These are phyloP conservation scores for Thymelicus sylvestris DNA, from an alignment of 2,888 invertebrate genomes.

Conservation along the genomic window DNA sequence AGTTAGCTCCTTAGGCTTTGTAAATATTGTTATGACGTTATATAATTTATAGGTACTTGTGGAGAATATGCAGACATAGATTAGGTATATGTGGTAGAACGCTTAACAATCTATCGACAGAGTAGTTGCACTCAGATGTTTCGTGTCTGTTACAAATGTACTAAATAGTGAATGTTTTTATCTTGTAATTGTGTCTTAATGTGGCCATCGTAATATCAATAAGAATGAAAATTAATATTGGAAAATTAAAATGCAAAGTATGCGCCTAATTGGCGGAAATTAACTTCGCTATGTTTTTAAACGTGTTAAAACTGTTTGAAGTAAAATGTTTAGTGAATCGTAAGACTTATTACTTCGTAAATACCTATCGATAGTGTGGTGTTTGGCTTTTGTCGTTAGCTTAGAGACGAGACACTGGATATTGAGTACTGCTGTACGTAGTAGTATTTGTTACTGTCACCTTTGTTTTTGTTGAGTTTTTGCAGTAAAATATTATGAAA, in stretches of 20 bases:
- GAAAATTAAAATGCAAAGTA: conserved; percentile 40
- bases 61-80: conserved; percentile 69
- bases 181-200: conserved; percentile 76
- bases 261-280: conserved; percentile 32
- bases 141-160: conserved; percentile 71
- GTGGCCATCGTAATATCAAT: conserved; percentile 58
- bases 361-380: conserved; percentile 49
- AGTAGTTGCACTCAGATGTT: conserved; percentile 74
- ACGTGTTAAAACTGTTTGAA: conserved; percentile 41
- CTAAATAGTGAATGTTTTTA: conserved; percentile 73
- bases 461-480: conserved; percentile 83
- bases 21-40: conserved; percentile 85
- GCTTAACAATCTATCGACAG: conserved; percentile 69
- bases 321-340: conserved; percentile 44
- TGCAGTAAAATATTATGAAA: conserved; percentile 71
- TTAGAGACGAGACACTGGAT: conserved; percentile 71
- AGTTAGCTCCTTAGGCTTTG: conserved; percentile 83
- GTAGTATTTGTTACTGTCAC: conserved; percentile 74
- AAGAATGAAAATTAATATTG: conserved; percentile 42
- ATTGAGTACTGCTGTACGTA: conserved; percentile 67
- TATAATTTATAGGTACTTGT: conserved; percentile 83
- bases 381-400: conserved; percentile 82
- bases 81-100: conserved; percentile 69
- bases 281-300: conserved; percentile 44
- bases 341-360: conserved; percentile 57